These are phyloP conservation scores for Athene noctua DNA, from an alignment of 2,113 vertebrate genomes.

Conservation along the genomic window DNA sequence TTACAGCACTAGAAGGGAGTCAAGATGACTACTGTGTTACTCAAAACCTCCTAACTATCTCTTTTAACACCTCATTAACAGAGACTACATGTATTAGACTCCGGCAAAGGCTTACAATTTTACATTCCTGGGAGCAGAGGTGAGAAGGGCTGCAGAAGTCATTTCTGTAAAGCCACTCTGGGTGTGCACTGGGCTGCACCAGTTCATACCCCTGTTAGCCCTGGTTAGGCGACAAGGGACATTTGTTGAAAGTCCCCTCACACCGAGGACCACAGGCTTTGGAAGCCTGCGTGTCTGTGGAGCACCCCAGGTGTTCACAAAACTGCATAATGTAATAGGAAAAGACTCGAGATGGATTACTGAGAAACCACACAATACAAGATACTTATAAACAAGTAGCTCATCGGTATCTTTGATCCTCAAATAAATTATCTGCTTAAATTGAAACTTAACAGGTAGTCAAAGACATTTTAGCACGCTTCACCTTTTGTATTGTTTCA, in stretches of 20 bases:
- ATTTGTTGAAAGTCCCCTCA: background rate
- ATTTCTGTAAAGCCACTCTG: background rate
- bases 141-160: background rate
- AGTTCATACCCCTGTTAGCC: too few relatives aligned
- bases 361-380: background rate
- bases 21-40: background rate
- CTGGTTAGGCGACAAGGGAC: rapidly evolving
- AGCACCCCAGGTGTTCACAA: background rate
- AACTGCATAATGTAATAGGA: background rate
- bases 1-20: background rate
- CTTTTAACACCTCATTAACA: background rate
- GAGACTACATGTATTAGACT: background rate
- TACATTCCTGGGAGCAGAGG: background rate
- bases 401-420: background rate
- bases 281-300: background rate
- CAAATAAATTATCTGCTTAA: background rate
- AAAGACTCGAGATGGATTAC: background rate
- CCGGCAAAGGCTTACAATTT: background rate
- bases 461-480: background rate
- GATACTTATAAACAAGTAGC: background rate
- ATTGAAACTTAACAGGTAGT: background rate
- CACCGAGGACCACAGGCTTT: rapidly evolving
- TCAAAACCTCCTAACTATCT: background rate
- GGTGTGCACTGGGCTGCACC: background rate
- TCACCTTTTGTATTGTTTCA: background rate